A percentile compares a stretch with the other conserved stretches of the same genome.
Conservation (phyloP, 1,140 invertebrate genomes). For the Listronotus oregonensis region DNA sequence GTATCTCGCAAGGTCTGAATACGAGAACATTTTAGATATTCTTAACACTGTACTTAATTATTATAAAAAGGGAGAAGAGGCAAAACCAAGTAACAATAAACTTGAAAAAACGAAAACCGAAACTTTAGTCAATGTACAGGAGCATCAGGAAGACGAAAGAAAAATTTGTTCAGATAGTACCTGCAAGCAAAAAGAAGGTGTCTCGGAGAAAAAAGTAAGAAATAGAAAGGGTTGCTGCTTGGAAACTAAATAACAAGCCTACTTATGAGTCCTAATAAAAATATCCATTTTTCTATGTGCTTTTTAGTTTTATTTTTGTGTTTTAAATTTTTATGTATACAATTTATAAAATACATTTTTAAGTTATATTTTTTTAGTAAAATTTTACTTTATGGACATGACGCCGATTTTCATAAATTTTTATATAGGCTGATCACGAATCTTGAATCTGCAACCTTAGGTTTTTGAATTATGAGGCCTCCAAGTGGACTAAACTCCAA, state of each 20-base stretch:
- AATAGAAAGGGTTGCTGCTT: slow-evolving; percentile 3
- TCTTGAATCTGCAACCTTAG: too few relatives aligned
- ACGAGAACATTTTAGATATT: slow-evolving; percentile 20
- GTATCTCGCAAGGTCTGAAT: slow-evolving; percentile 9
- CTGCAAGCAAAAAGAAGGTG: slow-evolving; percentile 14
- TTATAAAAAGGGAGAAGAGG: slow-evolving; percentile 15
- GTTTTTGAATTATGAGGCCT: too few relatives aligned
- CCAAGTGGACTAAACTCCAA: too few relatives aligned
- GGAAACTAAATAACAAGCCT: too few relatives aligned
- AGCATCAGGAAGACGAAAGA: slow-evolving; percentile 8
- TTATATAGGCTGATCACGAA: too few relatives aligned
- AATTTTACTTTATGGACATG: too few relatives aligned
- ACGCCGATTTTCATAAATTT: too few relatives aligned
- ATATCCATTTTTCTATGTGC: neutral
- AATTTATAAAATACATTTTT: too few relatives aligned
- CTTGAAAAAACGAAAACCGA: slow-evolving; percentile 20
- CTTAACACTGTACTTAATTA: slow-evolving; percentile 14
- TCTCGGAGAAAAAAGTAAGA: slow-evolving; percentile 8
- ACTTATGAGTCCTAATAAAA: neutral
- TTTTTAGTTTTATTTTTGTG: too few relatives aligned
- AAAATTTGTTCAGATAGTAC: slow-evolving; percentile 19
- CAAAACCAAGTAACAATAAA: neutral
- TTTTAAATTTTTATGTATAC: too few relatives aligned
- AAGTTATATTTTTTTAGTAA: too few relatives aligned
- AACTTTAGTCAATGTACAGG: neutral